Evolutionary conservation across 2,797 vertebrate species (phyloP), one percentile per base, ranked within the genome.

Genomic region (Gallinago stenura): DNA sequence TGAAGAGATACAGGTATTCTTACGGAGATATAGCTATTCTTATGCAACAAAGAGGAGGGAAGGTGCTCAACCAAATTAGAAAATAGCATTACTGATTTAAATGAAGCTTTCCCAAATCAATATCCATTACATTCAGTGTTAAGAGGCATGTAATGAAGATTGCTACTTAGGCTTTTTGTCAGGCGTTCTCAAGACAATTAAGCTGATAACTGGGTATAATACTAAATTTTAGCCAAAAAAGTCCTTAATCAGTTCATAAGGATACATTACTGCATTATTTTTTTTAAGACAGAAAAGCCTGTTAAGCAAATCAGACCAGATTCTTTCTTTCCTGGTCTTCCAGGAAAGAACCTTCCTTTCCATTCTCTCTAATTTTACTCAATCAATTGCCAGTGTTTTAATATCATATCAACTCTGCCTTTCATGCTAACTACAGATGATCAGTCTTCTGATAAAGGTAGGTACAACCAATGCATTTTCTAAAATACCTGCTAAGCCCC

Each of bases 391-490:
- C 87, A 86, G 79, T 94, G 57, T 75, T 79, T 94, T 98, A 98
- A 98, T 76, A 64, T 4, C 45, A 70, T 95, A 50, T 92, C 82
- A 89, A 95, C 90, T 99, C 98, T 98, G 97, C 98, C 97, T 98
- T 98, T 98, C 97, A 98, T 98, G 98, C 99, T 98, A 95, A 98
- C 98, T 93, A 53, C 98, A 99, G 99, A 98, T 97, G 99, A 99
- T 97, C 99, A 98, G 78, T 97, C 98, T 93, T 99, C 99, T 98
- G 98, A 99, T 68, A 98, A 98, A 99, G 99, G 99, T 99, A 98
- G 75, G 99, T 98, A 73, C 7, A 24, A 51, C 19, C 25, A 37
- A 24, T 76, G 56, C 10, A 16, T 86, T 84, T 91, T 39, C 45
- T 83, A 10, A 45, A 35, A 24, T 7, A 41, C 30, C 70, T 82